Conservation (phyloP, 2,113 vertebrate species). For the Theristicus caerulescens region DNA sequence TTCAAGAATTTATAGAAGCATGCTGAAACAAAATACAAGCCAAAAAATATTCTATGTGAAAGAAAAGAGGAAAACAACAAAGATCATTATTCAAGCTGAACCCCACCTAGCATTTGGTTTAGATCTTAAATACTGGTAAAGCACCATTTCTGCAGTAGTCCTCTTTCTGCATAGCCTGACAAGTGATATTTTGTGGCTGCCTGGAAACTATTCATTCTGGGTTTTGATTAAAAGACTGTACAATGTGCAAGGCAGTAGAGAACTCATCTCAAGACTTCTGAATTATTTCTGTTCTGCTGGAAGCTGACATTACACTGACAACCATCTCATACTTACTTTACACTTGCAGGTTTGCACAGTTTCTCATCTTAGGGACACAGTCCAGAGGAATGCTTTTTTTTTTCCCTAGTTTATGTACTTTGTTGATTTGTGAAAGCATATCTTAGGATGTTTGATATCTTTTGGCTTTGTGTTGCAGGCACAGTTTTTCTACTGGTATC, state of each 20-base stretch:
- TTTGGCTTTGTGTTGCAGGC: neutral
- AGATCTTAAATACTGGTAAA: neutral
- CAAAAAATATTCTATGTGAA: neutral
- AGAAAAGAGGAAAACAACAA: neutral
- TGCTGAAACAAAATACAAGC: neutral
- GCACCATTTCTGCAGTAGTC: neutral
- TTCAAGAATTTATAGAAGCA: neutral
- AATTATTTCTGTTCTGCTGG: neutral
- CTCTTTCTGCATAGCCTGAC: neutral
- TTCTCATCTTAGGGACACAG: neutral
- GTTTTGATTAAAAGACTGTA: neutral
- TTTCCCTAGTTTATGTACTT: neutral
- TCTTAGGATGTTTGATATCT: neutral
- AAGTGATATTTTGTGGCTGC: neutral
- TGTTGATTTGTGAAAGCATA: neutral
- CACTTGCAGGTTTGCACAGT: neutral
- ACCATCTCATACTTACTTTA: neutral
- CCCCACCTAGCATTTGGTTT: neutral
- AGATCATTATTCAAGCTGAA: neutral
- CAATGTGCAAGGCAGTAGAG: neutral
- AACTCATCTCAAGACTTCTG: neutral
- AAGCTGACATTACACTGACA: constrained; percentile 8
- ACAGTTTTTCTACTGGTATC: neutral
- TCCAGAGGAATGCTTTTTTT: neutral
- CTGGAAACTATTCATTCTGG: neutral